Conservation (phyloP, 2,113 vertebrate genomes). For the Himantopus leucocephalus region DNA sequence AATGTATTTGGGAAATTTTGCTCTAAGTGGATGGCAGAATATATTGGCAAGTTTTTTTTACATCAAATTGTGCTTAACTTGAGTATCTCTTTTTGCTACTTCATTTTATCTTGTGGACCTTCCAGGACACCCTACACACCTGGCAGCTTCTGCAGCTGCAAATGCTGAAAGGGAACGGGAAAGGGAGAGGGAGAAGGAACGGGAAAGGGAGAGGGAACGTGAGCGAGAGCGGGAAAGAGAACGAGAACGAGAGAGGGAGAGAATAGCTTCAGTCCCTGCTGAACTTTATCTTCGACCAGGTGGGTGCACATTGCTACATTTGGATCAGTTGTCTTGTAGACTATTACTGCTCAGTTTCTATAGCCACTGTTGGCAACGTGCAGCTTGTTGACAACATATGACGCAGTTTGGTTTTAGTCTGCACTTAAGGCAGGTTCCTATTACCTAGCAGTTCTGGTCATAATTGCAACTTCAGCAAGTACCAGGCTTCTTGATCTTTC, state of each 20-base stretch:
- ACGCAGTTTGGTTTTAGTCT: neutral
- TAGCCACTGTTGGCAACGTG: neutral
- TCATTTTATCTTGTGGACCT: neutral
- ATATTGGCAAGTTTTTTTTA: neutral
- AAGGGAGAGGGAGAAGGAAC: conserved; percentile 74
- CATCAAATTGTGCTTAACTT: neutral
- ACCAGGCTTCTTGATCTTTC: neutral
- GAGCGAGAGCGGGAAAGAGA: conserved; percentile 71
- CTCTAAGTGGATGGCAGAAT: neutral
- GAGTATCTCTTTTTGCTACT: neutral
- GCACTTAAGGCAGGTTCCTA: neutral
- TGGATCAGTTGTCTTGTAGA: neutral
- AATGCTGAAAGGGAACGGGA: conserved; percentile 82
- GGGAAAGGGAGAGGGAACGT: conserved; percentile 73
- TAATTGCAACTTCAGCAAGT: neutral
- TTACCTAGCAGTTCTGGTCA: neutral
- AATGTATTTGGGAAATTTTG: neutral
- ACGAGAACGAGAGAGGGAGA: conserved; percentile 74
- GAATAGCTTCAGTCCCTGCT: conserved; percentile 65
- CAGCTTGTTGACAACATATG: neutral
- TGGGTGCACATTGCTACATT: neutral
- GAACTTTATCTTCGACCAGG: conserved; percentile 80
- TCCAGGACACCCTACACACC: conserved; percentile 86
- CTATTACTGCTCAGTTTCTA: neutral
- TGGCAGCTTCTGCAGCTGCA: conserved; percentile 80